phyloP scores from a whole-genome alignment of 2,888 invertebrate genomes.

The Parnassius orleans region DNA sequence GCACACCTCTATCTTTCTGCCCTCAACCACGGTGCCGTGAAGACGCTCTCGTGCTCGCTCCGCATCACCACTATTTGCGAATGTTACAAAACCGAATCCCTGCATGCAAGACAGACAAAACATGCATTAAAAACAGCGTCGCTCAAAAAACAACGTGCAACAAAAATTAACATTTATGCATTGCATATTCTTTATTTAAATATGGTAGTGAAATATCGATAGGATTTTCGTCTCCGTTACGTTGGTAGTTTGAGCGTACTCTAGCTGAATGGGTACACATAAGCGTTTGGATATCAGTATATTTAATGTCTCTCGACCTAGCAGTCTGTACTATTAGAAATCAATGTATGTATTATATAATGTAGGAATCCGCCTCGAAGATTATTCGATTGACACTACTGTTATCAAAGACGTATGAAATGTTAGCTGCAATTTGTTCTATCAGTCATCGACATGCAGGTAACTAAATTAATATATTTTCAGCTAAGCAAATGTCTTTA shows the following conservation, averaged over 20 bases:
- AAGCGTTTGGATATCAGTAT: constrained; percentile 78
- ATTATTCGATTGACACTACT: constrained; percentile 62
- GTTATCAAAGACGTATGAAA: constrained; percentile 61
- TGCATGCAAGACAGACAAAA: constrained; percentile 98
- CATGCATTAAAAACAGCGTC: constrained; percentile 94
- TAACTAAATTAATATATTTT: constrained; percentile 48
- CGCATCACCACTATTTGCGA: constrained; percentile 99
- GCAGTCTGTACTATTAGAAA: constrained; percentile 65
- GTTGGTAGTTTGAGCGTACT: constrained; percentile 81
- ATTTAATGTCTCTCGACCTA: constrained; percentile 68
- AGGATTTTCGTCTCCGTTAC: constrained; percentile 72
- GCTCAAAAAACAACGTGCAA: constrained; percentile 90
- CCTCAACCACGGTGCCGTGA: constrained; percentile 99
- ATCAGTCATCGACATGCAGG: constrained; percentile 73
- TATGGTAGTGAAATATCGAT: constrained; percentile 76
- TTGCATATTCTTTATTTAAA: constrained; percentile 79
- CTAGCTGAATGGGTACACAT: constrained; percentile 79
- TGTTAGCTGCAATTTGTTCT: constrained; percentile 79
- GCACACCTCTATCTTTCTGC: constrained; percentile 99
- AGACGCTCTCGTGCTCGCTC: constrained; percentile 99
- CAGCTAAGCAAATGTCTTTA: constrained; percentile 36
- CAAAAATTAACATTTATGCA: constrained; percentile 85
- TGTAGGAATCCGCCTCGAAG: constrained; percentile 49
- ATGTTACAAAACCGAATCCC: constrained; percentile 99
- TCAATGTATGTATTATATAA: constrained; percentile 47